Percentiles rank a stretch among this genome's conserved stretches.
Evolutionary conservation across 1,140 invertebrate species (phyloP).

Genomic region (Spodoptera litura): DNA sequence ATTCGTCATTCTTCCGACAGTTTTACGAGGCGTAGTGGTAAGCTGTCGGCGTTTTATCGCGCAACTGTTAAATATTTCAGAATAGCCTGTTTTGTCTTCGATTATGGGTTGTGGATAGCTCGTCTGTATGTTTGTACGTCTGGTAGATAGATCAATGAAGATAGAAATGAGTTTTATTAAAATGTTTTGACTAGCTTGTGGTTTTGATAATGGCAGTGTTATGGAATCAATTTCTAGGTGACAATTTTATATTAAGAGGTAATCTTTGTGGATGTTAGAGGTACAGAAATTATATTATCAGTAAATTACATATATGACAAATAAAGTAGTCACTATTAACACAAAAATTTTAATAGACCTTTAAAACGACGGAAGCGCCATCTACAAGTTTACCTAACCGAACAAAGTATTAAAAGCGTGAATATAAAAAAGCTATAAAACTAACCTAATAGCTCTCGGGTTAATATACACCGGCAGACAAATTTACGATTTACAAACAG

Average conservation of each 20-base stretch:
- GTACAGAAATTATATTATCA: too few relatives aligned
- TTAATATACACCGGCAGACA: constrained; percentile 39
- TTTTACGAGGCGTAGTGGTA: constrained; percentile 48
- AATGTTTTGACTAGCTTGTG: too few relatives aligned
- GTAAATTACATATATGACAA: too few relatives aligned
- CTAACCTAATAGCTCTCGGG: constrained; percentile 42
- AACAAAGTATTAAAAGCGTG: constrained; percentile 39
- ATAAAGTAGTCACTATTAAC: too few relatives aligned
- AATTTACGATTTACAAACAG: constrained; percentile 48
- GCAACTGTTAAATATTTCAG: constrained; percentile 5
- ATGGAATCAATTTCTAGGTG: too few relatives aligned
- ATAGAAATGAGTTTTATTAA: too few relatives aligned
- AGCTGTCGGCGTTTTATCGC: constrained; percentile 26
- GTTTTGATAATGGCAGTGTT: too few relatives aligned
- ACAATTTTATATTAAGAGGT: too few relatives aligned
- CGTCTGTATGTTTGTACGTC: neutral
- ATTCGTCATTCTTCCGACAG: constrained; percentile 55
- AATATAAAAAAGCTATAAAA: constrained; percentile 45
- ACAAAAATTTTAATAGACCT: neutral
- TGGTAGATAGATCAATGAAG: neutral
- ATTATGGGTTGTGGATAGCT: constrained; percentile 6
- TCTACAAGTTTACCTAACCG: neutral
- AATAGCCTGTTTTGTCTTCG: constrained; percentile 27
- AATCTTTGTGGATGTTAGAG: too few relatives aligned
- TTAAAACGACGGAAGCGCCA: constrained; percentile 1